A percentile compares a stretch with the other conserved stretches of the same genome.
phyloP scores from a whole-genome alignment of 2,797 vertebrate genomes.

The Tapirus indicus region DNA sequence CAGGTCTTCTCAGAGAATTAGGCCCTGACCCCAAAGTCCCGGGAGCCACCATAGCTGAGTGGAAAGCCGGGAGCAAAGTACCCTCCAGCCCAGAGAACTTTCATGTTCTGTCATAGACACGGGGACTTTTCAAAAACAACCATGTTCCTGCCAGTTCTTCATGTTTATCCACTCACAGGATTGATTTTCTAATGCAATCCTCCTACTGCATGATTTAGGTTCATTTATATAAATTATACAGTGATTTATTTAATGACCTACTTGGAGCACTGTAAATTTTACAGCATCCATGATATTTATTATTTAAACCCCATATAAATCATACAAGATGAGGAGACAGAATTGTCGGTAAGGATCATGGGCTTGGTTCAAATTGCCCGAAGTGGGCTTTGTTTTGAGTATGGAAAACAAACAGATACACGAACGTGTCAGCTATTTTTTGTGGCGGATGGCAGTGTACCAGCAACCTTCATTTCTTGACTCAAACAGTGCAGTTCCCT shows the following conservation, averaged over 20 bases:
- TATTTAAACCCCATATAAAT: constrained; percentile 84
- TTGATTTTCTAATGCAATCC: constrained; percentile 77
- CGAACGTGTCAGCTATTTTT: not conserved
- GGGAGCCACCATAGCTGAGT: fast-evolving
- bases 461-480: not conserved
- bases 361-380: not conserved
- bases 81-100: not conserved
- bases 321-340: constrained; percentile 65
- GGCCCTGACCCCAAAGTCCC: not conserved
- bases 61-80: not conserved
- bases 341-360: not conserved
- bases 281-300: constrained; percentile 73
- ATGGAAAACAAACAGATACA: not conserved
- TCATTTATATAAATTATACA: constrained; percentile 84
- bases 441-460: no score
- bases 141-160: constrained; percentile 49
- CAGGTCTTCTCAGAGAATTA: not conserved
- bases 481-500: not conserved
- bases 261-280: constrained; percentile 80
- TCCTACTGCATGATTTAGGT: constrained; percentile 75
- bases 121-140: constrained; percentile 18
- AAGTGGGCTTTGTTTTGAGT: constrained; percentile 45
- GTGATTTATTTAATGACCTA: constrained; percentile 84
- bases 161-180: constrained; percentile 70
- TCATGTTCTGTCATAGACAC: not conserved